Base-by-base conservation (phyloP, 2,888 invertebrate species). In the Macaria notata region DNA sequence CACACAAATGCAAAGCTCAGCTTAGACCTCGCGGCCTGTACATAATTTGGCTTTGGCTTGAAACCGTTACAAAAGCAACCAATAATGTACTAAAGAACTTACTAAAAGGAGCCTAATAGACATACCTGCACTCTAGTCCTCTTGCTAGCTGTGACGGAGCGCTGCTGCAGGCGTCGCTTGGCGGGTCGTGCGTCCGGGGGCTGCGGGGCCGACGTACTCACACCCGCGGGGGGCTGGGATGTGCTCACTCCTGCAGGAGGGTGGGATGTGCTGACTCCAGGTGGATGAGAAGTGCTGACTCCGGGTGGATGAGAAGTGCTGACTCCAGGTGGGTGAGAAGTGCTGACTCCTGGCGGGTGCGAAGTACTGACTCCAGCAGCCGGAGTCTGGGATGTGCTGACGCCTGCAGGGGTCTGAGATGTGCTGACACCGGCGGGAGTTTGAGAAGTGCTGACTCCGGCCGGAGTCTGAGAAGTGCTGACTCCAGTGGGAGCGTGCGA, bases 71-170 rank as follows among this genome's bases (percentile, higher is more conserved):
- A 19, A 19, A 19, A 19, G 19, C 19, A 19, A 19, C 19, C 1
- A 19, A 19, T 19, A 19, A 19, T 19, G 19, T 19, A 19, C 2
- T 1, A 19, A 19, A 1, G 19, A 19, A 19, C n/a, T n/a, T n/a
- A n/a, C 19, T 19, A 19, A 19, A 1, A 19, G 19, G 19, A 19
- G 19, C 19, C 19, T 19, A 19, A 19, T 2, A 19, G 8, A 41
- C 41, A 62, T 77, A 92, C 92, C 82, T 93, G 93, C 46, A 93
- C 84, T 49, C 93, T 79, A 1, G 92, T 92, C 63, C 93, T 79
- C 71, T 93, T 93, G 38, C 93, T 93, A 36, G 87, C 85, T 45
- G 92, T 87, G 62, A 92, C 81, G 0, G 86, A 84, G 19, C 90
- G 77, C 47, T 84, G 73, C 63, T 88, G 87, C 49, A 89, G 70